Conservation (phyloP, 2,113 vertebrate genomes). For the Ranitomeya variabilis region DNA sequence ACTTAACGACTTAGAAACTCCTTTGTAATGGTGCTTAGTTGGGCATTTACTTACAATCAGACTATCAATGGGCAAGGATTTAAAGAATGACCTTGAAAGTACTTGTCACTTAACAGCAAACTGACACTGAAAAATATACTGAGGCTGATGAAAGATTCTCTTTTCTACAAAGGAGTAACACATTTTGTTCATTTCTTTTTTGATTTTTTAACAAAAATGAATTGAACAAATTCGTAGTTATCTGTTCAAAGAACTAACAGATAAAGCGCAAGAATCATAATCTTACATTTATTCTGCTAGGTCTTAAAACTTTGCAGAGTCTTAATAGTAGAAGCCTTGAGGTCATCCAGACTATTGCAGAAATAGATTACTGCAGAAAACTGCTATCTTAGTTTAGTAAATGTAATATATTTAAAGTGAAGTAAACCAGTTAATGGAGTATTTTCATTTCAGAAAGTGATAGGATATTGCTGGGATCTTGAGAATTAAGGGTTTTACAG, state of each 20-base stretch:
- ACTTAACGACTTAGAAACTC: neutral
- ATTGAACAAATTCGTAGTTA: slow-evolving; percentile 1
- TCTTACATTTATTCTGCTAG: neutral
- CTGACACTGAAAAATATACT: neutral
- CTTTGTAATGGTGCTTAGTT: slow-evolving; percentile 1
- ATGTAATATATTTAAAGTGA: no score
- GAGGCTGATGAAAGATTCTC: neutral
- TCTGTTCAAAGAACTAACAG: neutral
- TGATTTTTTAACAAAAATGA: neutral
- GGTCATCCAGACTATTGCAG: neutral
- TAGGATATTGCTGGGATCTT: no score
- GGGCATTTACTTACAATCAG: neutral
- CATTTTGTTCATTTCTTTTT: neutral
- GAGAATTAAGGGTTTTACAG: no score
- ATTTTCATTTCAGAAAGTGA: no score
- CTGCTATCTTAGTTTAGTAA: no score
- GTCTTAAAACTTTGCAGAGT: neutral
- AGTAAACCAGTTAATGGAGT: no score
- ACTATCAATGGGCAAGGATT: neutral
- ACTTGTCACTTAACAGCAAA: neutral
- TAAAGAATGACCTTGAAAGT: neutral
- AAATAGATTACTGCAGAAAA: no score
- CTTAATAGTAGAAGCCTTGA: neutral
- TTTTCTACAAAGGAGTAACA: slow-evolving; percentile 1
- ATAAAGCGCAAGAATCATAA: neutral